These are phyloP conservation scores for Molanna angustata DNA, from an alignment of 2,888 invertebrate species.

Conservation along the genomic window DNA sequence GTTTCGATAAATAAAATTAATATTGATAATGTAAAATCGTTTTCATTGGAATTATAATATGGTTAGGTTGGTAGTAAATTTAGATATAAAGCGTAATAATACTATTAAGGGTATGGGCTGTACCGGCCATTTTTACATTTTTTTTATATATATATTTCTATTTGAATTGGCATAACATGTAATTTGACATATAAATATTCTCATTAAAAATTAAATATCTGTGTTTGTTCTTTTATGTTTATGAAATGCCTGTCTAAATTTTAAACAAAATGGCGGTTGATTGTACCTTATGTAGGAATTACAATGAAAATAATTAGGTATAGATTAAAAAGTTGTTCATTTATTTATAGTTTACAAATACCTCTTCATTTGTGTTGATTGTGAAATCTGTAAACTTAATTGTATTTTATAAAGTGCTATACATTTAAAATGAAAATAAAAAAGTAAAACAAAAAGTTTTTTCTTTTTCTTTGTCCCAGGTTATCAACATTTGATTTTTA, in stretches of 20 bases:
- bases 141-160: slow-evolving; percentile 10
- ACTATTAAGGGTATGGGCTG: slow-evolving; percentile 6
- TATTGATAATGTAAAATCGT: slow-evolving; percentile 7
- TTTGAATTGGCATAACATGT: no score
- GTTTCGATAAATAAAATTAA: slow-evolving; percentile 20
- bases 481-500: no score
- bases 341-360: slow-evolving; percentile 20
- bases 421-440: slow-evolving; percentile 31
- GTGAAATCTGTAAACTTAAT: slow-evolving; percentile 31
- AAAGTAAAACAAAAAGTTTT: slow-evolving; percentile 12
- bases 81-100: slow-evolving; percentile 15
- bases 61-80: slow-evolving; percentile 15
- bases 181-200: no score
- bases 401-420: slow-evolving; percentile 32
- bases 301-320: slow-evolving; percentile 20
- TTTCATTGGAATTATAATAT: slow-evolving; percentile 7
- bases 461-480: no score
- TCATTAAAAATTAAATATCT: no score
- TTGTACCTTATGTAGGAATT: slow-evolving; percentile 21
- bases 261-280: slow-evolving; percentile 14
- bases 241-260: no score
- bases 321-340: slow-evolving; percentile 20
- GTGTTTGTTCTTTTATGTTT: slow-evolving; percentile 2
- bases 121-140: slow-evolving; percentile 12
- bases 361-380: slow-evolving; percentile 27